A percentile compares a stretch with the other conserved stretches of the same genome.
Evolutionary conservation across 2,113 vertebrate genomes (phyloP).

Genomic region (Apteryx mantelli): DNA sequence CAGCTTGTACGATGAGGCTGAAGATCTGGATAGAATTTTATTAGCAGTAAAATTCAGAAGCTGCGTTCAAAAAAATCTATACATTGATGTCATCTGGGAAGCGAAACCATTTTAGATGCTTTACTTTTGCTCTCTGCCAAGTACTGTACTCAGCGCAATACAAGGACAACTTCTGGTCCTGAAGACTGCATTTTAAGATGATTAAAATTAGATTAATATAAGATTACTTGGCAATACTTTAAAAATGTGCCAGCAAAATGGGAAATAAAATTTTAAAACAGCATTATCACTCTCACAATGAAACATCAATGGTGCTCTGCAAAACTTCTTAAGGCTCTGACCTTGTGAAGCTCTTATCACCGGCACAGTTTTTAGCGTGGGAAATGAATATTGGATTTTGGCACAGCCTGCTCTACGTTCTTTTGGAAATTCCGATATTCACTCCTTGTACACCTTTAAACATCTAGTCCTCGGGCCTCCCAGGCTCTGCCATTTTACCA

Average conservation of each 20-base stretch:
- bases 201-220: slow-evolving; percentile 54
- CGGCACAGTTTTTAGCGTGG: not conserved
- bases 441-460: not conserved
- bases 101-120: slow-evolving; percentile 14
- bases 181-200: not conserved
- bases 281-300: not conserved
- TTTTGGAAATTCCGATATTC: not conserved
- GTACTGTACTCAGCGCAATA: not conserved
- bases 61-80: not conserved
- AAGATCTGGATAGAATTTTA: slow-evolving; percentile 15
- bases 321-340: not conserved
- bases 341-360: not conserved
- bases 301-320: not conserved
- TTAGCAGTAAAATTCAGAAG: slow-evolving; percentile 24
- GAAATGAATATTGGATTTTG: rapidly evolving
- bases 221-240: slow-evolving; percentile 33
- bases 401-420: not conserved
- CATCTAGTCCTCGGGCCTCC: not conserved
- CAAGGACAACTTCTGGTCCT: not conserved
- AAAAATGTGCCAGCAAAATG: slow-evolving; percentile 33
- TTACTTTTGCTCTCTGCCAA: slow-evolving; percentile 24
- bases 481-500: not conserved
- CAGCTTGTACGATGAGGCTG: not conserved
- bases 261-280: slow-evolving; percentile 31
- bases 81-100: not conserved